Conservation (phyloP, 2,113 vertebrate genomes). For the Taxidea taxus region DNA sequence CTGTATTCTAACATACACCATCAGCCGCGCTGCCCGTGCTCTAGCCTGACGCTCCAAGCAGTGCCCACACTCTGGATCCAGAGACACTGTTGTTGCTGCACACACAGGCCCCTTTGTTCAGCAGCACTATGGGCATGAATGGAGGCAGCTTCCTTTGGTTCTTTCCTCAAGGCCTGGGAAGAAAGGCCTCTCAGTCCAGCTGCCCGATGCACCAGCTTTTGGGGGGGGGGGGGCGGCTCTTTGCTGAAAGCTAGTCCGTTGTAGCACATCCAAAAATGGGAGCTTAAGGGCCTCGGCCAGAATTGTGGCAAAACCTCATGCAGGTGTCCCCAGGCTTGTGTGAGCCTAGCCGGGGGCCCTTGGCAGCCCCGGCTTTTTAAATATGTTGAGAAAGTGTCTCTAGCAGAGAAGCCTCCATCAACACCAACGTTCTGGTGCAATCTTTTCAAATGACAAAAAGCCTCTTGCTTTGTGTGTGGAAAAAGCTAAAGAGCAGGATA, state of each 20-base stretch:
- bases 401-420: neutral
- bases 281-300: neutral
- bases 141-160: neutral
- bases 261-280: neutral
- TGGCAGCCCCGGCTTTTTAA: neutral
- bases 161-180: neutral
- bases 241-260: neutral
- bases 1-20: slow-evolving; percentile 46
- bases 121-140: neutral
- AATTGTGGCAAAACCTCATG: neutral
- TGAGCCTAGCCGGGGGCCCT: neutral
- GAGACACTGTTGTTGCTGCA: accelerated
- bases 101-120: slow-evolving; percentile 69
- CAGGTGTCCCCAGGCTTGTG: neutral
- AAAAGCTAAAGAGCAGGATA: neutral
- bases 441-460: slow-evolving; percentile 10
- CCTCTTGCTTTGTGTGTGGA: neutral
- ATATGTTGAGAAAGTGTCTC: neutral
- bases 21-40: neutral
- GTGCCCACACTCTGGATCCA: neutral
- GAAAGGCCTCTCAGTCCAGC: neutral
- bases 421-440: neutral
- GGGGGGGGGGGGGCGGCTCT: neutral
- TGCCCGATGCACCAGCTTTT: neutral
- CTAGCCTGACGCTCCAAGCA: neutral